Evolutionary conservation across 2,113 vertebrate species (phyloP).

Genomic region (Microcebus ravelobensis): DNA sequence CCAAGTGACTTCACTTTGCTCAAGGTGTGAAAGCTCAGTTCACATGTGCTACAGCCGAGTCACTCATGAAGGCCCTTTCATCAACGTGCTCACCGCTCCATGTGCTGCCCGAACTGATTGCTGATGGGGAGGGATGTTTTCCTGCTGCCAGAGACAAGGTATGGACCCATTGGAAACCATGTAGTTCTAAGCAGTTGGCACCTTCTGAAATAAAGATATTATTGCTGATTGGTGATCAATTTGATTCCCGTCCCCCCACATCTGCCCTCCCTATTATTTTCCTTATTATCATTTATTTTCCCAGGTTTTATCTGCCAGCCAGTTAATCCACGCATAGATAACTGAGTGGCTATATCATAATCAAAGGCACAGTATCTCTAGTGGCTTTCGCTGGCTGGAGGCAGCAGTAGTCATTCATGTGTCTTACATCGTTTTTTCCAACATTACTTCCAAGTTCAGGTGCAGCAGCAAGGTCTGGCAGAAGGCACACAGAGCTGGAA

Average conservation of each 20-base stretch:
- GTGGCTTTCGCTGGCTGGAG: neutral
- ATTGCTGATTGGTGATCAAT: neutral
- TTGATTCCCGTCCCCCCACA: neutral
- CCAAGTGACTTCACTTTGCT: neutral
- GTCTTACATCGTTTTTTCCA: neutral
- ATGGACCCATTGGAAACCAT: neutral
- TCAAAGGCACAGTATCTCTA: neutral
- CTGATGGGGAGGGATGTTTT: neutral
- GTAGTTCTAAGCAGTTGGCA: neutral
- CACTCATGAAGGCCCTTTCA: neutral
- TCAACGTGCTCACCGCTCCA: rapidly evolving
- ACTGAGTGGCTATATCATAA: neutral
- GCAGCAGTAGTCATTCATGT: neutral
- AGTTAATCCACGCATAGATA: neutral
- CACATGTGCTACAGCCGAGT: neutral
- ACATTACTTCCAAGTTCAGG: neutral
- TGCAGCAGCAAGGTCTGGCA: neutral
- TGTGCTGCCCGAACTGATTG: rapidly evolving
- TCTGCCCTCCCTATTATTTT: neutral
- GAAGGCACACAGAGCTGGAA: neutral
- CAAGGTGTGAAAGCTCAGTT: neutral
- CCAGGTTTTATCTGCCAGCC: neutral
- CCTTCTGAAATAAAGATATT: neutral
- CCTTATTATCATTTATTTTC: neutral
- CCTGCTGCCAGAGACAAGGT: neutral